Conservation (phyloP, 2,797 vertebrate genomes). For the Odontamblyopus lacepedii region DNA sequence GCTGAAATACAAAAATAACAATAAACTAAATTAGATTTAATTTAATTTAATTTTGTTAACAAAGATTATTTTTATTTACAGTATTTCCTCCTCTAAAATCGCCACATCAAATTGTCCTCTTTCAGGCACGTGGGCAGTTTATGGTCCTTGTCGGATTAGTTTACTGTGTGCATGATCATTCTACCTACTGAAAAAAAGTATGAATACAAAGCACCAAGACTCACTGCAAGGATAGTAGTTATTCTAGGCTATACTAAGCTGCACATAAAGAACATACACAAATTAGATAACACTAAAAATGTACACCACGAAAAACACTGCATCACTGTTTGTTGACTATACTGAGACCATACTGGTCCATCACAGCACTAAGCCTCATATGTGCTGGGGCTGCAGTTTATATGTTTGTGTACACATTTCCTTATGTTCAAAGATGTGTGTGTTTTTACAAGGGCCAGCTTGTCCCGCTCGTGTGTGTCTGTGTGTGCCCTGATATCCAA, state of each 20-base stretch:
- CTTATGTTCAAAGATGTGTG: constrained; percentile 76
- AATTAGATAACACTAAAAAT: background rate
- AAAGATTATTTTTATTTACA: no score
- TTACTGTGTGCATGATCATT: no score
- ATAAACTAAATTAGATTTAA: no score
- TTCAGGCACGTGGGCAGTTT: no score
- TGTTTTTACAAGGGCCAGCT: constrained; percentile 60
- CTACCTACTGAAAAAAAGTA: no score
- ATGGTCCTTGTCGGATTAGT: no score
- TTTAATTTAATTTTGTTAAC: no score
- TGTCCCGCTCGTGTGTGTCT: constrained; percentile 22
- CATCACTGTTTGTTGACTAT: background rate
- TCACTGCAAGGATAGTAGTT: background rate
- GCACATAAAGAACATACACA: background rate
- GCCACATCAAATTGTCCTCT: no score
- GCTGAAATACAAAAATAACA: no score
- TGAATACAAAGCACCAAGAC: background rate
- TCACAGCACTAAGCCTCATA: constrained; percentile 55
- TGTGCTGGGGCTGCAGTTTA: constrained; percentile 63
- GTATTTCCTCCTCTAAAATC: no score
- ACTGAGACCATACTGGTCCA: constrained; percentile 41
- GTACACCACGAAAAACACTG: background rate
- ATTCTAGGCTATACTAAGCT: background rate
- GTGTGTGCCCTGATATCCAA: constrained; percentile 63
- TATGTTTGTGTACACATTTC: constrained; percentile 74